A percentile compares a stretch with the other conserved stretches of the same genome.
phyloP scores from a whole-genome alignment of 2,888 invertebrate genomes.

The Caenorhabditis sp. region DNA sequence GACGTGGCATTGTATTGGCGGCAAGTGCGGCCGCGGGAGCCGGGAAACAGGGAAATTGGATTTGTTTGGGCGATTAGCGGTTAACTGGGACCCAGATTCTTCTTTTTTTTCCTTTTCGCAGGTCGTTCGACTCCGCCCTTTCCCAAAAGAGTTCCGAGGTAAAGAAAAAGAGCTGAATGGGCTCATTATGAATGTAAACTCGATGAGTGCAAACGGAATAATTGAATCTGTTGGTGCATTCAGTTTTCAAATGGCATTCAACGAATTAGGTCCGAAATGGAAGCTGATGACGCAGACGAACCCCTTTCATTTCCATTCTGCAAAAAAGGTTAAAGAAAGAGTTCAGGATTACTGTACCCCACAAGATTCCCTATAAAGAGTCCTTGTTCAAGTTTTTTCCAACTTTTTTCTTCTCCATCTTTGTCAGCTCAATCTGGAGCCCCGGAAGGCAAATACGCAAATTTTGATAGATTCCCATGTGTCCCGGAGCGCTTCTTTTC shows the following conservation, averaged over 20 bases:
- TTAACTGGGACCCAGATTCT: too few species aligned
- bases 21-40: background rate
- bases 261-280: too few species aligned
- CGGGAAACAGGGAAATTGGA: background rate
- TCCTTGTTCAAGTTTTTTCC: slow-evolving; percentile 9
- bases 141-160: too few species aligned
- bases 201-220: too few species aligned
- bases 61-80: too few species aligned
- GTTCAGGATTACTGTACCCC: too few species aligned
- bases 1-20: background rate
- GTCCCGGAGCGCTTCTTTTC: background rate
- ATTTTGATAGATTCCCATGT: slow-evolving; percentile 50
- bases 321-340: background rate
- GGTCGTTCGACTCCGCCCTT: too few species aligned
- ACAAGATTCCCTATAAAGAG: too few species aligned
- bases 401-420: slow-evolving; percentile 20
- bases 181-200: too few species aligned
- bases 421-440: slow-evolving; percentile 23
- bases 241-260: slow-evolving; percentile 25
- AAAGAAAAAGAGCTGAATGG: too few species aligned
- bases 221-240: too few species aligned
- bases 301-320: background rate
- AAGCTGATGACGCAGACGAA: slow-evolving; percentile 14
- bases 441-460: slow-evolving; percentile 50
- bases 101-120: too few species aligned